Evolutionary conservation across 2,888 invertebrate species (phyloP).

Genomic region (Lepidocyrtinus sp.): DNA sequence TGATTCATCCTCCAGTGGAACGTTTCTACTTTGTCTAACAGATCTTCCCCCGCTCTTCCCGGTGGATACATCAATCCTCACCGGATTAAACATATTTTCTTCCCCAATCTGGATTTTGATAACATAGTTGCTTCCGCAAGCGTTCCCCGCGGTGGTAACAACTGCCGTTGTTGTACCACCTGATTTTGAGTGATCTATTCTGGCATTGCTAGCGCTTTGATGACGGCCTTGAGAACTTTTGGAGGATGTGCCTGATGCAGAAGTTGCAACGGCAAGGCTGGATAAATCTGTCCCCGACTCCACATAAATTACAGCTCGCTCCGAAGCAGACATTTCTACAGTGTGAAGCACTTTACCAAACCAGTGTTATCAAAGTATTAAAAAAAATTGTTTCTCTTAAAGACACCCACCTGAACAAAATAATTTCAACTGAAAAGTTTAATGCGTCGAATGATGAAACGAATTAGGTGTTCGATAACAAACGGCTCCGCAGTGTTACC

Average conservation of each 20-base stretch:
- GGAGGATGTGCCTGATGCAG: conserved; percentile 17
- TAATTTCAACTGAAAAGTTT: not conserved
- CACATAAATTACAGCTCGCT: conserved; percentile 69
- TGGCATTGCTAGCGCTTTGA: conserved; percentile 27
- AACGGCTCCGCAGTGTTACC: not conserved
- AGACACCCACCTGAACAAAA: not conserved
- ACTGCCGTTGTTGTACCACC: conserved; percentile 47
- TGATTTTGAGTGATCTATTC: conserved; percentile 48
- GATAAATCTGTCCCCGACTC: conserved; percentile 65
- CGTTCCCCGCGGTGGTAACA: conserved; percentile 36
- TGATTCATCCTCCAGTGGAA: conserved; percentile 55
- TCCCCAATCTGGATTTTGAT: conserved; percentile 70
- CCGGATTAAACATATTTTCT: conserved; percentile 68
- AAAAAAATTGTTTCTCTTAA: not conserved
- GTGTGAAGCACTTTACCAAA: too few species aligned
- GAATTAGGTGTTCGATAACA: not conserved
- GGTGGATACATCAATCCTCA: conserved; percentile 67
- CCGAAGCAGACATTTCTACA: conserved; percentile 65
- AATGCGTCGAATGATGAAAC: not conserved
- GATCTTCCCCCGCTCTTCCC: conserved; percentile 32
- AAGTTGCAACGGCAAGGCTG: conserved; percentile 52
- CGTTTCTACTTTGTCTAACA: conserved; percentile 23
- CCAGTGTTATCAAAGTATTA: too few species aligned
- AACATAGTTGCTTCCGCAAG: conserved; percentile 66
- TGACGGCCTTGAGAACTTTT: conserved; percentile 23